phyloP scores from a whole-genome alignment of 2,888 invertebrate species.

The Sarcophaga subvicina region DNA sequence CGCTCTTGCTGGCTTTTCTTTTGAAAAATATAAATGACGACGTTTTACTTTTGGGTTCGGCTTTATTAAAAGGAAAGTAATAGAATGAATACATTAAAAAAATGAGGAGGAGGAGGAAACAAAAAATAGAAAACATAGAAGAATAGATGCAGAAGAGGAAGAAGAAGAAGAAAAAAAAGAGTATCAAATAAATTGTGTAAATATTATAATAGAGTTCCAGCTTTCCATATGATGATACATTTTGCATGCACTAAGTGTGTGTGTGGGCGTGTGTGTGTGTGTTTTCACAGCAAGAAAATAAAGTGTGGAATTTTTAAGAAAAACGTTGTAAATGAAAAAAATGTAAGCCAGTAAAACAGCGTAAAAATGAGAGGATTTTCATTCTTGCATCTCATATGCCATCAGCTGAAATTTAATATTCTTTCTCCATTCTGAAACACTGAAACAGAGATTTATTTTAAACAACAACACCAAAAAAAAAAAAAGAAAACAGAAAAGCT shows the following conservation, averaged over 20 bases:
- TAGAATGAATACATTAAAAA: background rate
- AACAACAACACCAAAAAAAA: too few relatives aligned
- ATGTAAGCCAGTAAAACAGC: slow-evolving; percentile 38
- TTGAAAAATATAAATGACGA: slow-evolving; percentile 48
- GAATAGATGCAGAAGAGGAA: too few relatives aligned
- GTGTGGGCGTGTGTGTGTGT: too few relatives aligned
- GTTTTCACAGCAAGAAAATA: slow-evolving; percentile 5
- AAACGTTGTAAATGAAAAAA: slow-evolving; percentile 7
- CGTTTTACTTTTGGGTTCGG: slow-evolving; percentile 39
- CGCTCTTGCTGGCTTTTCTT: background rate
- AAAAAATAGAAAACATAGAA: too few relatives aligned
- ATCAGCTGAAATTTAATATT: too few relatives aligned
- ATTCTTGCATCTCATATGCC: background rate
- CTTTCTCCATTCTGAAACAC: too few relatives aligned
- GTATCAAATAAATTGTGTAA: slow-evolving; percentile 28
- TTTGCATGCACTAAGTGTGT: too few relatives aligned
- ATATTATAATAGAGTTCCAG: slow-evolving; percentile 49
- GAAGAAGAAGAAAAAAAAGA: too few relatives aligned
- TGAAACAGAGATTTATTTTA: too few relatives aligned
- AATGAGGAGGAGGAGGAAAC: background rate
- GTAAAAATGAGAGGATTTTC: slow-evolving; percentile 18
- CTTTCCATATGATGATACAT: slow-evolving; percentile 35
- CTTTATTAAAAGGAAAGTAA: slow-evolving; percentile 54
- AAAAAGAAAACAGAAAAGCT: too few relatives aligned
- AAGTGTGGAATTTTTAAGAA: background rate